phyloP scores from a whole-genome alignment of 2,888 invertebrate species.

The Ormia ochracea region DNA sequence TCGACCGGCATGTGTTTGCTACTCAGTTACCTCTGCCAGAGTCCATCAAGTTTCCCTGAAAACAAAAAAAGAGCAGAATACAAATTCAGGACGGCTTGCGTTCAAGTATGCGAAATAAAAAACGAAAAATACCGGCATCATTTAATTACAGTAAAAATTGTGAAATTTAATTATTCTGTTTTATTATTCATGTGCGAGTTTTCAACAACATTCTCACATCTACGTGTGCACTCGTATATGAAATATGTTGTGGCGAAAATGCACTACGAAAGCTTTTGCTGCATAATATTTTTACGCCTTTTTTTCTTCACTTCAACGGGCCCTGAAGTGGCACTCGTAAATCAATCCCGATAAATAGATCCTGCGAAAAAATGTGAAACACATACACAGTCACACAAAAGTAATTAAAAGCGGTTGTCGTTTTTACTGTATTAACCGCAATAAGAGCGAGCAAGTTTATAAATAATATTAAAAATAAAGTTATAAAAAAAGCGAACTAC shows the following conservation, averaged over 20 bases:
- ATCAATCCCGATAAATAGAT: constrained; percentile 17
- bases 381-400: not conserved
- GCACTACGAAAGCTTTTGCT: constrained; percentile 16
- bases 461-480: not conserved
- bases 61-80: not conserved
- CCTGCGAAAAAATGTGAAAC: not conserved
- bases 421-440: constrained; percentile 7
- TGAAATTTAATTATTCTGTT: constrained; percentile 52
- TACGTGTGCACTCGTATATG: too few species aligned
- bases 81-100: constrained; percentile 11
- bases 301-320: constrained; percentile 3
- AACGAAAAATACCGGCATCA: constrained; percentile 31
- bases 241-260: not conserved
- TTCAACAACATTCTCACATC: not conserved
- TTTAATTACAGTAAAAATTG: constrained; percentile 55
- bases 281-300: constrained; percentile 27
- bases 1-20: not conserved
- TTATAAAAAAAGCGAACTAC: not conserved
- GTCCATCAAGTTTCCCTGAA: constrained; percentile 12
- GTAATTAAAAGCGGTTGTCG: constrained; percentile 18
- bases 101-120: constrained; percentile 10
- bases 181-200: constrained; percentile 9
- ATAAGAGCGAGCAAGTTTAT: not conserved
- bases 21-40: constrained; percentile 37
- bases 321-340: constrained; percentile 10